phyloP scores from a whole-genome alignment of 1,140 invertebrate genomes.

The Myzus persicae region DNA sequence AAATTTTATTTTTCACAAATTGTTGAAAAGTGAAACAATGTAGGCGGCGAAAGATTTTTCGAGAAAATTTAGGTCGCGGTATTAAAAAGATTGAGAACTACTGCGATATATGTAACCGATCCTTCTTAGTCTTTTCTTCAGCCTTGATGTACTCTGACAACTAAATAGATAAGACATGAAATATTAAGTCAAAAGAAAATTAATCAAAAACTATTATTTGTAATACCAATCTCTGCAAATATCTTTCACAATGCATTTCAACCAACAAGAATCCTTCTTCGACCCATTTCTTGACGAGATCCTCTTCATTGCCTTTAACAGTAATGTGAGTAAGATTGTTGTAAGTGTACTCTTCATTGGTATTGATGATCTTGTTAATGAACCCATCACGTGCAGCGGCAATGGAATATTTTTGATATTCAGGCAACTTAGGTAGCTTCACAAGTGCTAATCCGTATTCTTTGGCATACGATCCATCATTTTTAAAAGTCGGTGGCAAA shows the following conservation, averaged over 20 bases:
- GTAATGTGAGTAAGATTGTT: conserved; percentile 76
- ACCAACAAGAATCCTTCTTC: conserved; percentile 85
- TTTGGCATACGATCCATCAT: conserved; percentile 81
- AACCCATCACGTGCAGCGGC: conserved; percentile 75
- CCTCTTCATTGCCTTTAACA: conserved; percentile 78
- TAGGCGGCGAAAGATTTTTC: no score
- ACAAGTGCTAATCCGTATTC: conserved; percentile 88
- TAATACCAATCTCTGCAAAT: conserved; percentile 79
- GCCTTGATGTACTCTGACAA: conserved; percentile 82
- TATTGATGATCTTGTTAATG: conserved; percentile 72
- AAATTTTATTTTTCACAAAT: no score
- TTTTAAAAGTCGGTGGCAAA: conserved; percentile 79
- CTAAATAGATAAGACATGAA: conserved; percentile 65
- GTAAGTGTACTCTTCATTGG: conserved; percentile 77
- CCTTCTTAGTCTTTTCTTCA: conserved; percentile 84
- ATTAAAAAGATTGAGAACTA: no score
- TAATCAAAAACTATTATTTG: background rate
- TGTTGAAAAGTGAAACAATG: no score
- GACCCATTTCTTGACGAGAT: conserved; percentile 85
- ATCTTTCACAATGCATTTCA: conserved; percentile 81
- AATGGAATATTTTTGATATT: conserved; percentile 79
- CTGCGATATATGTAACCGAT: conserved; percentile 86
- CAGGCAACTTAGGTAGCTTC: conserved; percentile 72
- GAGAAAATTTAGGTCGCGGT: no score
- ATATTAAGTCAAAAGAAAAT: conserved; percentile 12